A percentile compares a stretch with the other conserved stretches of the same genome.
Conservation (phyloP, 1,140 invertebrate genomes). For the Penaeus chinensis region DNA sequence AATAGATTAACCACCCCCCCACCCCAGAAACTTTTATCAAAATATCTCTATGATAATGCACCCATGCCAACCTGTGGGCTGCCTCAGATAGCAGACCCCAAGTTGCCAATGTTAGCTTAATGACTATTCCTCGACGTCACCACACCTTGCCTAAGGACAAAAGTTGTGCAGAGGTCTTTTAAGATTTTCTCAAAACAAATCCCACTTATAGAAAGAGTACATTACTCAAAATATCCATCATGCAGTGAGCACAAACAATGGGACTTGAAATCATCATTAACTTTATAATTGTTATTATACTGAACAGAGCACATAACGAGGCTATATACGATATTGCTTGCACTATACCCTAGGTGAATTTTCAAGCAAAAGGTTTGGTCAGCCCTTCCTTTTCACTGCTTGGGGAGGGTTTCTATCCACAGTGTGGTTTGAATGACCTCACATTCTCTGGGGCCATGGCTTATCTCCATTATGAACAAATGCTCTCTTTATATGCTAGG, state of each 20-base stretch:
- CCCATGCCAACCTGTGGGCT: conserved; percentile 5
- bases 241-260: conserved; percentile 21
- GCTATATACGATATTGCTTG: too few relatives aligned
- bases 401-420: too few relatives aligned
- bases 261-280: too few relatives aligned
- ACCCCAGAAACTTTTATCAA: neutral
- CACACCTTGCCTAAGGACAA: conserved; percentile 12
- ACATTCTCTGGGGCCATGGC: too few relatives aligned
- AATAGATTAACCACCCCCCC: conserved; percentile 15
- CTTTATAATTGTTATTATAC: too few relatives aligned
- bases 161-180: conserved; percentile 23
- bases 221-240: conserved; percentile 7
- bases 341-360: too few relatives aligned
- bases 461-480: too few relatives aligned
- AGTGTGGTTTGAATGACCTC: too few relatives aligned
- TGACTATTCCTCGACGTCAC: conserved; percentile 25
- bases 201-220: conserved; percentile 25
- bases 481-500: too few relatives aligned
- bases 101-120: neutral
- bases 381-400: too few relatives aligned
- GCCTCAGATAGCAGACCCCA: neutral
- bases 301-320: too few relatives aligned
- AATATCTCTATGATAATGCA: conserved; percentile 20
- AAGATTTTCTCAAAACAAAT: conserved; percentile 44
- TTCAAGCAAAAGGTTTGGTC: too few relatives aligned